Base-by-base conservation (phyloP, 2,888 invertebrate genomes). In the Dioctria rufipes region DNA sequence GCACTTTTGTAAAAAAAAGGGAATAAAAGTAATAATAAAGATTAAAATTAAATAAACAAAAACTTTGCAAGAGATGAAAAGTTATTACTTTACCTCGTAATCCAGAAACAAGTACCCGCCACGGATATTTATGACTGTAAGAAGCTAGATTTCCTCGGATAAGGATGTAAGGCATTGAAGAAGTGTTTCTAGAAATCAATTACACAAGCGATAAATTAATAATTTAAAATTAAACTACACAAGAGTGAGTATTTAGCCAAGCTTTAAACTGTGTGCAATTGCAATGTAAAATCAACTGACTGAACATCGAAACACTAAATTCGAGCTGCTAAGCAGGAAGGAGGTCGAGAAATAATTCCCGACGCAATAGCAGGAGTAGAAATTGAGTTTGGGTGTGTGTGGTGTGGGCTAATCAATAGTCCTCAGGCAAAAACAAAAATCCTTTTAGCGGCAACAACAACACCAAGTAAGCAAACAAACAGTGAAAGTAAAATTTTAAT, bases 101-200 rank as follows among this genome's bases (percentile, higher is more conserved):
- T 88, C 96, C 96, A 86, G 95, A 95, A 85, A 96, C 95, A 88
- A 95, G 92, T 85, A 95, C 95, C 89, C 95, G 92, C 95, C 95
- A 95, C 89, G 95, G 95, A 91, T 94, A 94, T 90, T 93, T 93
- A 90, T 95, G 94, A 90, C 94, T 94, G 90, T 95, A 95, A 73
- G 95, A 95, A 89, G 95, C 95, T 88, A 95, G 92, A 91, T 95
- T 95, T 90, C 95, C 95, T 89, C 95, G 93, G 87, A 96, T 94
- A 91, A 96, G 91, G 92, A 96, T 95, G 93, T 96, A 96, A 91
- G 95, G 96, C 96, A 96, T 96, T 87, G 87, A 85, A 85, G 78
- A 54, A 51, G 5, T 58, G n/a, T 60, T 61, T 75, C 58, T 60
- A 75, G 61, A 61, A 78, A 78, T 78, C 49, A 65, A 78, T 78